A percentile compares a stretch with the other conserved stretches of the same genome.
These are phyloP conservation scores for Glyptemys insculpta DNA, from an alignment of 2,797 vertebrate species.

Conservation along the genomic window DNA sequence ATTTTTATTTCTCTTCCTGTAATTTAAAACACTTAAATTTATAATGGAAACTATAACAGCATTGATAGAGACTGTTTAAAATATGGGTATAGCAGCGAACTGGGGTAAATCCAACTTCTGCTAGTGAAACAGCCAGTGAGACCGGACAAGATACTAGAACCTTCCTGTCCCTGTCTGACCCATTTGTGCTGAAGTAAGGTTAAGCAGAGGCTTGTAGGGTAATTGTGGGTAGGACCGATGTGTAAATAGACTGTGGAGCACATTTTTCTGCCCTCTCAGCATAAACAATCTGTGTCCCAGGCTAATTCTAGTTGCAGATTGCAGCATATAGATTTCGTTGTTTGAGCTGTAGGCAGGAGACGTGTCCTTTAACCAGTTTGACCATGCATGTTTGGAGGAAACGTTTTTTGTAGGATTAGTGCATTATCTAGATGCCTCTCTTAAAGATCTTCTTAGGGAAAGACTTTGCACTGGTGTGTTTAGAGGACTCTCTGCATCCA, in stretches of 20 bases:
- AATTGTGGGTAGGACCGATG: background rate
- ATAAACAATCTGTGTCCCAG: background rate
- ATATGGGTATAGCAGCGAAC: background rate
- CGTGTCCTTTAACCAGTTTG: background rate
- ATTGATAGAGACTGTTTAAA: background rate
- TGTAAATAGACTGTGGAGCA: background rate
- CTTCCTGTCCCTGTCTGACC: background rate
- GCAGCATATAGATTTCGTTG: rapidly evolving
- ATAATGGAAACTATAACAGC: background rate
- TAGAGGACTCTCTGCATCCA: background rate
- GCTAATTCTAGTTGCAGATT: background rate
- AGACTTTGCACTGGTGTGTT: background rate
- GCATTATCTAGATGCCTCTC: background rate
- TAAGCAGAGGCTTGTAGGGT: background rate
- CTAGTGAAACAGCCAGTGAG: background rate
- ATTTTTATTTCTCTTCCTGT: background rate
- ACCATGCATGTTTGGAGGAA: background rate
- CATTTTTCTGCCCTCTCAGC: background rate
- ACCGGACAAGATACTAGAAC: background rate
- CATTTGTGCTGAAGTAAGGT: background rate
- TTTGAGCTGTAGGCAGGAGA: background rate
- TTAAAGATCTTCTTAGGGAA: background rate
- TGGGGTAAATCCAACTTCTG: background rate
- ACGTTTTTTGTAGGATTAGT: background rate
- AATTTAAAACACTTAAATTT: background rate